Base-by-base conservation (phyloP, 2,888 invertebrate species). In the Stenodema calcarata region DNA sequence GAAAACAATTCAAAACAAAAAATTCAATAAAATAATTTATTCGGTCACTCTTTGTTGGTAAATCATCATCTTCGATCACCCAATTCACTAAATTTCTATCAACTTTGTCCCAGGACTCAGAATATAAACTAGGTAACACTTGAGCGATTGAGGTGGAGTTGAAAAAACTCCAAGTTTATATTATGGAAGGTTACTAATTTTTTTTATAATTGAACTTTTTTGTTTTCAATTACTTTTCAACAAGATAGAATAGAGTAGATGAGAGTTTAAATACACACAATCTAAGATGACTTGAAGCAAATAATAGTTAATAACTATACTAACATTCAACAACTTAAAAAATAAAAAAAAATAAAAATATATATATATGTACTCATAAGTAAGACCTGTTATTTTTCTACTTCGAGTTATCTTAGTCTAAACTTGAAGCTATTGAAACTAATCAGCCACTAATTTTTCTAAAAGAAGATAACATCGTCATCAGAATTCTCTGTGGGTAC, bases 401-500 rank as follows among this genome's bases (percentile, higher is more conserved):
- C 62, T 23, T 62, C 11, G 18, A 62, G 6, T 27, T 11, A 27
- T 12, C 62, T 62, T 62, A 62, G 7, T 18, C 27, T 73, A 73
- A 18, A 3, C 35, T 73, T 35, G 35, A 73, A 35, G 73, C 73
- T 73, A 73, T 30, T 9, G 9, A 14, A 73, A 73, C 0, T 16
- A 35, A 28, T 12, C 18, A 18, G 18, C 23, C 14, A 78, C 18
- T 18, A 0, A 12, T 23, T 42, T 18, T 75, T 14, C 44, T 89
- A 90, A 88, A 90, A 90, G 89, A 90, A 90, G 86, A 90, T 90
- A 9, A 90, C 90, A 88, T 90, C 90, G 88, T 90, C 89, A 88
- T 89, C 89, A 16, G 89, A 80, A 82, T 88, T 84, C 27, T 88
- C 87, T 3, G 88, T 87, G 70, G 87, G 85, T 81, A 83, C 83